phyloP scores from a whole-genome alignment of 2,888 invertebrate species.

The Pyrochroa serraticornis region DNA sequence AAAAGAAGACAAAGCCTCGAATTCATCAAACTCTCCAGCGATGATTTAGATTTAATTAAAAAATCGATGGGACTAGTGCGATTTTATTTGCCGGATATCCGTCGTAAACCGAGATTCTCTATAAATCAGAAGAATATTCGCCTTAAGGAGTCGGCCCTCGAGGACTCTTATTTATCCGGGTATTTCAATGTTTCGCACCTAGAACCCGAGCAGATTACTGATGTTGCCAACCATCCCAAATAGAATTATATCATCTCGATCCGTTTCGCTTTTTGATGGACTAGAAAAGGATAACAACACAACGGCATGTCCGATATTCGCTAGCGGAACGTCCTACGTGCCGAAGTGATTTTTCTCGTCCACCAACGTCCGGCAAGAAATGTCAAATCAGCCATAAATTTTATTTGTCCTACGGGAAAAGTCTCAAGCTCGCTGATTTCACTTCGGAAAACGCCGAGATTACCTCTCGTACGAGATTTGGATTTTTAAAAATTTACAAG shows the following conservation, averaged over 20 bases:
- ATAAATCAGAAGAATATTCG: slow-evolving; percentile 28
- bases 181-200: slow-evolving; percentile 45
- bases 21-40: no score
- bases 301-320: not conserved
- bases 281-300: slow-evolving; percentile 12
- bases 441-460: slow-evolving; percentile 21
- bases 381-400: slow-evolving; percentile 65
- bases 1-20: no score
- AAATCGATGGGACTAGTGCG: not conserved
- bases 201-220: slow-evolving; percentile 41
- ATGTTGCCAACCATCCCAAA: slow-evolving; percentile 34
- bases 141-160: slow-evolving; percentile 31
- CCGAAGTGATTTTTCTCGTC: slow-evolving; percentile 27
- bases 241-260: slow-evolving; percentile 32
- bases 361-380: slow-evolving; percentile 51
- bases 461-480: slow-evolving; percentile 22
- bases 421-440: slow-evolving; percentile 32
- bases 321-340: slow-evolving; percentile 21
- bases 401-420: slow-evolving; percentile 60
- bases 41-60: slow-evolving; percentile 4
- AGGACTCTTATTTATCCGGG: slow-evolving; percentile 42
- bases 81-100: not conserved
- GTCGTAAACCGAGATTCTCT: slow-evolving; percentile 12
- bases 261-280: slow-evolving; percentile 3
- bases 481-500: slow-evolving; percentile 27